These are phyloP conservation scores for Cranoglanis bouderius DNA, from an alignment of 2,113 vertebrate species.

Conservation along the genomic window DNA sequence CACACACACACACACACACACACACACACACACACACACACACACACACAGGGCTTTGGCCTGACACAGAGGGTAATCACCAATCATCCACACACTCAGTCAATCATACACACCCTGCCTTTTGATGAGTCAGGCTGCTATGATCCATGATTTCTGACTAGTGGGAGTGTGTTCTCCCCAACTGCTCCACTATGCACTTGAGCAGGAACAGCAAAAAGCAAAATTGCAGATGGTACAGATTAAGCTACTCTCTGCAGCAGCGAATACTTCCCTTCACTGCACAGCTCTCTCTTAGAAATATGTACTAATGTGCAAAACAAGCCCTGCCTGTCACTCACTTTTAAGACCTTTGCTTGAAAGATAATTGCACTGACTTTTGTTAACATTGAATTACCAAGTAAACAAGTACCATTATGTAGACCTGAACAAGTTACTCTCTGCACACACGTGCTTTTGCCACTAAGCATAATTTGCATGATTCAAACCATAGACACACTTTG, in stretches of 20 bases:
- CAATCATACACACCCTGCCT: constrained; percentile 25
- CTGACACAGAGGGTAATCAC: constrained; percentile 15
- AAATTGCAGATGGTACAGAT: constrained; percentile 75
- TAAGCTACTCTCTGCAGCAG: constrained; percentile 71
- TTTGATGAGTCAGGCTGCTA: constrained; percentile 18
- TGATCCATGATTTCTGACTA: constrained; percentile 35
- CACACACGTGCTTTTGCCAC: not conserved
- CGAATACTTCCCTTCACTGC: constrained; percentile 45
- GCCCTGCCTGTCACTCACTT: not conserved
- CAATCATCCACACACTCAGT: constrained; percentile 3
- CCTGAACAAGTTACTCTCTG: not conserved
- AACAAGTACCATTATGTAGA: not conserved
- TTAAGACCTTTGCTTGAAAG: not conserved
- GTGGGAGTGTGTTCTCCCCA: constrained; percentile 14
- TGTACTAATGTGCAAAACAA: constrained; percentile 26
- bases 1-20: constrained; percentile 14
- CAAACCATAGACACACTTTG: not conserved
- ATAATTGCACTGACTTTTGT: not conserved
- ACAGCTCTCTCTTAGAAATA: not conserved
- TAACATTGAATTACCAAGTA: not conserved
- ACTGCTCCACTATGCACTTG: constrained; percentile 23
- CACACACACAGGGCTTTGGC: not conserved
- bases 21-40: constrained; percentile 16
- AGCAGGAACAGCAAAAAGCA: constrained; percentile 61
- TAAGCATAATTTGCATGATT: not conserved